Conservation (phyloP, 1,140 invertebrate species). For the Anthonomus grandis region DNA sequence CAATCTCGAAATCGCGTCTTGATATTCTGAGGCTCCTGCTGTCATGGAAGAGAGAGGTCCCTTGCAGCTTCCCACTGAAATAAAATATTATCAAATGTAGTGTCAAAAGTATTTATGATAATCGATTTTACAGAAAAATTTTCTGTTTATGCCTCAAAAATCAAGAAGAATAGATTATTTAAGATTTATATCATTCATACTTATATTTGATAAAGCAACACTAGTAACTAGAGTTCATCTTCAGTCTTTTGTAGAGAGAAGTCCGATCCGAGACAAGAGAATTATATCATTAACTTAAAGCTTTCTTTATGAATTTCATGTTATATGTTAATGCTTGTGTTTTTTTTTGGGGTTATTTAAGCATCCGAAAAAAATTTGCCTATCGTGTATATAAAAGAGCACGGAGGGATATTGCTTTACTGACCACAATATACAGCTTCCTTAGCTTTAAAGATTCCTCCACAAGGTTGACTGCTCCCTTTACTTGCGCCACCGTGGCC, state of each 20-base stretch:
- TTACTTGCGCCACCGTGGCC: constrained; percentile 17
- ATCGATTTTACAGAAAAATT: constrained; percentile 17
- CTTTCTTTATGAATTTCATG: too few species aligned
- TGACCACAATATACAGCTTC: constrained; percentile 19
- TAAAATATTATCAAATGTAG: constrained; percentile 1
- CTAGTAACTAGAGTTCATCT: too few species aligned
- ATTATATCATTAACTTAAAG: too few species aligned
- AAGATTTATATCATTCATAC: too few species aligned
- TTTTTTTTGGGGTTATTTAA: too few species aligned
- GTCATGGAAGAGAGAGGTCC: constrained; percentile 27
- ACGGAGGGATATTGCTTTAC: not conserved
- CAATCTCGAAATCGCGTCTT: constrained; percentile 56
- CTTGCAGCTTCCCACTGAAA: constrained; percentile 31
- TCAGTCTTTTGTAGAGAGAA: too few species aligned
- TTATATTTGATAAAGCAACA: too few species aligned
- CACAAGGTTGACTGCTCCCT: constrained; percentile 18
- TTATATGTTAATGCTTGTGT: too few species aligned
- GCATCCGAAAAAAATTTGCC: not conserved
- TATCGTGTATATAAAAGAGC: too few species aligned
- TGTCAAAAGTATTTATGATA: constrained; percentile 44
- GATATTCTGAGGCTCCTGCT: constrained; percentile 54
- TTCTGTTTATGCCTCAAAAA: not conserved
- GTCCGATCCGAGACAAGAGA: too few species aligned
- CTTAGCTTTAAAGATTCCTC: constrained; percentile 11
- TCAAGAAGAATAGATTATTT: too few species aligned